Evolutionary conservation across 37 sponge, comb jelly and placozoan species (phyloP), one percentile per base, ranked within the genome.

Genomic region (Crambe crambe): DNA sequence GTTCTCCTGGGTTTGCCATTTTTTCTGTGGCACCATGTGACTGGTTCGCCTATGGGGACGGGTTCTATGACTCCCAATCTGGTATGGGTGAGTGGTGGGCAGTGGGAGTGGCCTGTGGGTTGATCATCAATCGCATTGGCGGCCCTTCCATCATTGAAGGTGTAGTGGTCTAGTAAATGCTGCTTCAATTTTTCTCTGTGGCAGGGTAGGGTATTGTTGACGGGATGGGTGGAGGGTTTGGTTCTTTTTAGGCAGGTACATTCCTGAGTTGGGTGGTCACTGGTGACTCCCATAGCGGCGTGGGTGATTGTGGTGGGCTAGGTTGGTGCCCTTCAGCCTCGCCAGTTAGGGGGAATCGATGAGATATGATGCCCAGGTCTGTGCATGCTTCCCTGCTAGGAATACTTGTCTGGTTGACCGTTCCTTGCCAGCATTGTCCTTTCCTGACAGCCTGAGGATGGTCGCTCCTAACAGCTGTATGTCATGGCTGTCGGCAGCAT

Each of bases 131-230:
- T 66, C 80, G 27, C 84, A 74, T 66, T 56, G 84, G 84, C 35
- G 70, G 84, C 37, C 84, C 74, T 27, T 74, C 84, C 84, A 83
- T 83, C 38, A 81, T 59, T 61, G 82, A 73, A 81, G 73, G 51
- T 9, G 36, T 81, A 81, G 73, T 72, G 38, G 54, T 81, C 73
- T 44, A 81, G 82, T 40, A 81, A 72, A 51, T 81, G 59, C 40
- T 81, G 73, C 65, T 72, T 40, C 22, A 81, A 72, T 72, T 81
- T 81, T 27, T 72, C 82, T 44, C 82, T 62, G 82, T 81, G 63
- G 82, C 82, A 58, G 82, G 72, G 73, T 63, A 72, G 36, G 82
- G 82, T 27, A 81, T 32, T 58, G 80, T 56, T 41, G 73, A 70
- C 1, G 70, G 70, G 70, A 68, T 26, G 3, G 80, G 80, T 67